phyloP scores from a whole-genome alignment of 2,113 vertebrate genomes.

The Empidonax traillii region DNA sequence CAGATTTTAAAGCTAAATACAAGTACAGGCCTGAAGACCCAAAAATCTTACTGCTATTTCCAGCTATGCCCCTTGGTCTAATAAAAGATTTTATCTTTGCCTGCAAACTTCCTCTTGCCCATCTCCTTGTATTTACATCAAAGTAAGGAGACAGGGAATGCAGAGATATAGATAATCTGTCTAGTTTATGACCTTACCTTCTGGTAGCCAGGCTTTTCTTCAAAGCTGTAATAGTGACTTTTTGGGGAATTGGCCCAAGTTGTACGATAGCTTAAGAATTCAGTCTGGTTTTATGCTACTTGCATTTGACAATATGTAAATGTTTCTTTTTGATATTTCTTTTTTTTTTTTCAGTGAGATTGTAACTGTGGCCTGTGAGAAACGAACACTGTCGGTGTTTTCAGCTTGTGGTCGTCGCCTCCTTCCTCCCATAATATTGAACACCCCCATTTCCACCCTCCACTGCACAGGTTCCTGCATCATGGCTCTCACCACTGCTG shows the following conservation, averaged over 20 bases:
- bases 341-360: constrained; percentile 78
- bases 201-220: not conserved
- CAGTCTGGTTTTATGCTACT: not conserved
- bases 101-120: not conserved
- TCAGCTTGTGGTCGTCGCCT: constrained; percentile 91
- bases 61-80: not conserved
- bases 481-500: constrained; percentile 91
- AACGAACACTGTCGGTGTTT: constrained; percentile 90
- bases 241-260: not conserved
- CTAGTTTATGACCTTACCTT: not conserved
- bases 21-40: not conserved
- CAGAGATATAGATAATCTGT: not conserved
- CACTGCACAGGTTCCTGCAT: constrained; percentile 90
- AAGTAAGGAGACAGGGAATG: not conserved
- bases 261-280: not conserved
- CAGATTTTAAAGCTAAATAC: not conserved
- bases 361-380: constrained; percentile 89
- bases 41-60: not conserved
- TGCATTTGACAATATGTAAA: not conserved
- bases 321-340: not conserved
- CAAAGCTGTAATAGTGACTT: not conserved
- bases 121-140: not conserved
- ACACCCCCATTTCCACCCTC: constrained; percentile 86
- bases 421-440: constrained; percentile 89
- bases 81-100: not conserved